Base-by-base conservation (phyloP, 2,113 vertebrate species). In the Uropsilus gracilis region DNA sequence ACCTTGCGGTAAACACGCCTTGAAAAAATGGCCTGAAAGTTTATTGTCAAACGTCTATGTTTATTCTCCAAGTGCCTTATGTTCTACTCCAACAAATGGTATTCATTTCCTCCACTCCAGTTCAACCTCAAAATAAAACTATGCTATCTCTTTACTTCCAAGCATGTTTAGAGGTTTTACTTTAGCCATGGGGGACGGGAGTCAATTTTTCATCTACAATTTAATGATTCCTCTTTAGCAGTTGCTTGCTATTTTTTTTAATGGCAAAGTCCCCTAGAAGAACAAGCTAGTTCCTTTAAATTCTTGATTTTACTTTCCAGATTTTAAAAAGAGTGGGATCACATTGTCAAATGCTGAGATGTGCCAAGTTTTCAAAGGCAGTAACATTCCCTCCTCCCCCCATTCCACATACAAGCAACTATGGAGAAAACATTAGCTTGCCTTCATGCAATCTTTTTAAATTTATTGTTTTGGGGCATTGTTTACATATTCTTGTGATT, bases 211-310 rank as follows among this genome's bases (percentile, higher is more conserved):
- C 85, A 81, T 66, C 59, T 59, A 11, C 26, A 80, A 66, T 53
- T 90, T 85, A 46, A 53, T 84, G n/a, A 81, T 87, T 90, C 39
- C 85, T 94, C 57, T 42, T 73, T 73, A 88, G 48, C 30, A 85
- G 69, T 66, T 42, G 53, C 83, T 89, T 93, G 44, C 73, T 68
- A 78, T 89, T 72, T n/a, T n/a, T n/a, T n/a, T n/a, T n/a, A n/a
- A n/a, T 81, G 76, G 46, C 13, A 53, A 94, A 91, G 42, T 73
- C 73, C 80, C 57, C 72, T 30, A 75, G 55, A 73, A 90, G 71
- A 84, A 34, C 50, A 94, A 88, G 69, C 83, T n/a, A 50, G 18
- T 59, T 96, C 71, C 76, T 83, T 83, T 44, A 69, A 89, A 90
- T 69, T 81, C 44, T 69, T 94, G 68, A 82, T 61, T 85, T 93